These are phyloP conservation scores for Caprella mutica DNA, from an alignment of 2,888 invertebrate genomes.

Conservation along the genomic window DNA sequence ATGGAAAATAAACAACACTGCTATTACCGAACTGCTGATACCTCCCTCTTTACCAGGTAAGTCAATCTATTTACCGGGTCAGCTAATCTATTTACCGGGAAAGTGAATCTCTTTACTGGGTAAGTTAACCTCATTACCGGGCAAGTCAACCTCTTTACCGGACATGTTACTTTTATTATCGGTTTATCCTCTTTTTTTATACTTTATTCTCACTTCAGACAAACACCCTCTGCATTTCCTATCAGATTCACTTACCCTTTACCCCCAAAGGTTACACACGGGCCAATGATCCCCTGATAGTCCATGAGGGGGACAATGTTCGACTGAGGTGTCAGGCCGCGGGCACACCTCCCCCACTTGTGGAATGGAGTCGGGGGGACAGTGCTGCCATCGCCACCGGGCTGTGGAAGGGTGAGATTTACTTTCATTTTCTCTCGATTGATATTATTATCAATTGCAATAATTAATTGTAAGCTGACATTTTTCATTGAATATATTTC, in stretches of 20 bases:
- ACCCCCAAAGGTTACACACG: not conserved
- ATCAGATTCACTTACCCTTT: too few species aligned
- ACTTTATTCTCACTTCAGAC: too few species aligned
- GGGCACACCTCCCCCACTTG: constrained; percentile 62
- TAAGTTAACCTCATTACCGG: too few species aligned
- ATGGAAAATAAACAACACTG: constrained; percentile 23
- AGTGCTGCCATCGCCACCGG: constrained; percentile 21
- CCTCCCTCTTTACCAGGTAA: constrained; percentile 27
- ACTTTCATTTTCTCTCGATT: not conserved
- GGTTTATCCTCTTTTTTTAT: too few species aligned
- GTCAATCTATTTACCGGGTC: not conserved
- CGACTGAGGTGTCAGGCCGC: constrained; percentile 68
- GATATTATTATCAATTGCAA: not conserved
- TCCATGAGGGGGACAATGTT: constrained; percentile 67
- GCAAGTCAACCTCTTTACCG: too few species aligned
- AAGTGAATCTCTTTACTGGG: too few species aligned
- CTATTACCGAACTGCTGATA: constrained; percentile 22
- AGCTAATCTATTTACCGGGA: too few species aligned
- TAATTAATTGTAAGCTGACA: not conserved
- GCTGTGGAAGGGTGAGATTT: constrained; percentile 24
- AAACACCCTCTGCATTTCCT: too few species aligned
- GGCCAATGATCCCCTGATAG: constrained; percentile 48
- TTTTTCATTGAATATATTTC: too few species aligned
- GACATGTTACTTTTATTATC: too few species aligned
- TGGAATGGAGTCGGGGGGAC: constrained; percentile 54